phyloP scores from a whole-genome alignment of 2,113 vertebrate genomes.

The Saccopteryx leptura region DNA sequence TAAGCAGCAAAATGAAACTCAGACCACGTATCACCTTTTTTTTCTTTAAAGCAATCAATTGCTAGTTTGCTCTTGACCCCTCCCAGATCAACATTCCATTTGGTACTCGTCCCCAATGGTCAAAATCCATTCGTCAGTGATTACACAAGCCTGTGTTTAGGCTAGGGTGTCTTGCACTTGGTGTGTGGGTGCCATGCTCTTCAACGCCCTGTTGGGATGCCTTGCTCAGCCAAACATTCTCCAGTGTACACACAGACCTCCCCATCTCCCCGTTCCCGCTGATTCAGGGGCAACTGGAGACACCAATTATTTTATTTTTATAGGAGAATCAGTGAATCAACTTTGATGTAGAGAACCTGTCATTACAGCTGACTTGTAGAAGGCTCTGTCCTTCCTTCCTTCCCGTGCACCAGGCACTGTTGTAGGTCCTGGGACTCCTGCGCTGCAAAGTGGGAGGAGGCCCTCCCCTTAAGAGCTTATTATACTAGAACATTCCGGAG shows the following conservation, averaged over 20 bases:
- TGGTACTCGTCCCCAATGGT: not conserved
- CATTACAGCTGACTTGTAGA: not conserved
- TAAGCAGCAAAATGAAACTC: not conserved
- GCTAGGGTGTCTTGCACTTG: accelerated
- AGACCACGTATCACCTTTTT: not conserved
- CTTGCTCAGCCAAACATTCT: not conserved
- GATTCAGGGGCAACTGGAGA: not conserved
- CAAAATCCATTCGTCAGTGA: accelerated
- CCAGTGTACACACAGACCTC: not conserved
- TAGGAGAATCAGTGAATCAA: not conserved
- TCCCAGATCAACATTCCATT: not conserved
- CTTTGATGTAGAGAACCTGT: not conserved
- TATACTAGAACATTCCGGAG: accelerated
- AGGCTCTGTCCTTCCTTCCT: accelerated
- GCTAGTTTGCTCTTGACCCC: not conserved
- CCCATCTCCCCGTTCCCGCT: not conserved
- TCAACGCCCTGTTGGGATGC: not conserved
- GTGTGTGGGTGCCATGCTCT: accelerated
- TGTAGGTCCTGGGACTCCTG: accelerated
- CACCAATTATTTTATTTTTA: not conserved
- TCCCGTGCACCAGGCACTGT: accelerated
- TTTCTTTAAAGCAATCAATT: not conserved
- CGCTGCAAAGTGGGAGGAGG: accelerated
- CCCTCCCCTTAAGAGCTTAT: not conserved
- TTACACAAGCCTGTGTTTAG: accelerated